Evolutionary conservation across 2,113 vertebrate genomes (phyloP), one percentile per base, ranked within the genome.

Genomic region (Desmodus rotundus): DNA sequence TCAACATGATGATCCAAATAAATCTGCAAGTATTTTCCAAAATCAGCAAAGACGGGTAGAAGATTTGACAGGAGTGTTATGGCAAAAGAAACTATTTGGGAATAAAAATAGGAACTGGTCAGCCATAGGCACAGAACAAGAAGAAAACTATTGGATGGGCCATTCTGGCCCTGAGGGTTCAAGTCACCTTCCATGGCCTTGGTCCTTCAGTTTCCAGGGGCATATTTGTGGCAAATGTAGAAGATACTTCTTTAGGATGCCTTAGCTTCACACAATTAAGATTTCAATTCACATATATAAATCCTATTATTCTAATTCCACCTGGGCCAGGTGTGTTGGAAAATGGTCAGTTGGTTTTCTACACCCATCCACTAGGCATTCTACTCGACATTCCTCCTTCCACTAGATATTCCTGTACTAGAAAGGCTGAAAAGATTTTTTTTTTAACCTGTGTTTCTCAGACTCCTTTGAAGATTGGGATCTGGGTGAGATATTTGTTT

Each of bases 71-170:
- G 43, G 76, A 43, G 41, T 52, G 20, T 56, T 85, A 78, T 2
- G 47, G 77, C 67, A 88, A 73, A 90, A 96, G 50, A 97, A 89
- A 94, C n/a, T 52, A 19, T 84, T 20, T 85, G 38, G 91, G 77
- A 74, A 81, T 74, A 50, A 77, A 86, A 95, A 82, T 45, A 33
- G 54, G 56, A 89, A 68, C 38, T 63, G 63, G 26, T 20, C 26
- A 17, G 72, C 28, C 73, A 47, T 38, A 52, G 52, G 19, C 84
- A 31, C 65, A 65, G 84, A 80, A 15, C 22, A 54, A 73, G 52
- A 80, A 92, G 63, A 90, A 19, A 61, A 92, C 33, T 8, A 3
- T 0, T 54, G 24, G 6, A 11, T 2, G 20, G 24, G 47, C 67
- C 26, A 19, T 56, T 54, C 43, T 1, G 12, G 13, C 36, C 67